Percentiles rank a stretch among this genome's conserved stretches.
phyloP scores from a whole-genome alignment of 2,797 vertebrate species.

The Acipenser oxyrinchus region DNA sequence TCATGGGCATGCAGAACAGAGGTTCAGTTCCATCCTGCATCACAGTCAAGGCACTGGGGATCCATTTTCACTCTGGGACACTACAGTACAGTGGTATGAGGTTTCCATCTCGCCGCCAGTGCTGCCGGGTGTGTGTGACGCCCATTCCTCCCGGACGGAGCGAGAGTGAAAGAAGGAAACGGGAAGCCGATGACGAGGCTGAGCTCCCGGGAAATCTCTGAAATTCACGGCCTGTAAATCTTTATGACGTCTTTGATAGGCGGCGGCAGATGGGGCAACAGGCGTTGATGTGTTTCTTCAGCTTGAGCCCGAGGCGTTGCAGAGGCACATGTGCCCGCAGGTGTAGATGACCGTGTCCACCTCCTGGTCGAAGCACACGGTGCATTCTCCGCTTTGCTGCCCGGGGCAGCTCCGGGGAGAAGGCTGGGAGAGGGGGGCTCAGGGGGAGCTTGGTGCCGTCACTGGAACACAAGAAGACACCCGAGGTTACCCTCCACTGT shows the following conservation, averaged over 20 bases:
- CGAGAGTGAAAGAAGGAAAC: no score
- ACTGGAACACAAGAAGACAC: conserved; percentile 48
- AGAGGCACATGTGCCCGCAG: conserved; percentile 98
- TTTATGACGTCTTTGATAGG: conserved; percentile 97
- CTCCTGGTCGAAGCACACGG: conserved; percentile 92
- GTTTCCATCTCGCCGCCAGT: no score
- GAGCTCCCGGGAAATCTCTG: background rate
- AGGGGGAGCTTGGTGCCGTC: conserved; percentile 94
- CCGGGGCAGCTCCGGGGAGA: conserved; percentile 64
- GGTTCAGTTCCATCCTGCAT: no score
- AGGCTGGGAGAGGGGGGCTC: conserved; percentile 71
- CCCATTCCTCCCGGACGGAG: no score
- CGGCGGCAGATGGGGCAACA: conserved; percentile 95
- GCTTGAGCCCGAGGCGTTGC: conserved; percentile 85
- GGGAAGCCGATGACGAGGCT: no score
- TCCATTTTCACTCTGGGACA: no score
- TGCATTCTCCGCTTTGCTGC: conserved; percentile 84
- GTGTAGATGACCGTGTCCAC: conserved; percentile 98
- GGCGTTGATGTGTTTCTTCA: conserved; percentile 86
- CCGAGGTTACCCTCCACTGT: background rate
- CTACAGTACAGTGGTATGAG: no score
- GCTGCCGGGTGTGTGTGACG: no score
- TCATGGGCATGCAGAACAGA: no score
- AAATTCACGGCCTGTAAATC: conserved; percentile 85
- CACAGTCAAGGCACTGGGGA: no score